Evolutionary conservation across 30 jellyfish, hydroid and myxozoan genomes (phyloP).

Genomic region (Nemopilema nomurai): DNA sequence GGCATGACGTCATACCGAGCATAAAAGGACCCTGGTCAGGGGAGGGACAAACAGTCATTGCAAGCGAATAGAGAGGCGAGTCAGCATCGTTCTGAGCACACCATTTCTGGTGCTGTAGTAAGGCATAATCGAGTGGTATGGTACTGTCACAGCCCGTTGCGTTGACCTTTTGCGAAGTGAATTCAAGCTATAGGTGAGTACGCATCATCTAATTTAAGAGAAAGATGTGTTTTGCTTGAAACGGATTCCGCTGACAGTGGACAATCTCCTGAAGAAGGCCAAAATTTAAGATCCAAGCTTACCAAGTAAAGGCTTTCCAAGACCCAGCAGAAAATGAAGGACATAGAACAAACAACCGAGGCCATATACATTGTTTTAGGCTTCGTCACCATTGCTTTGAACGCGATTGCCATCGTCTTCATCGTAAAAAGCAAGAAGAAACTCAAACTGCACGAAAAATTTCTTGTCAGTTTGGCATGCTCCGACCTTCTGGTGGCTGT

Average conservation of each 20-base stretch:
- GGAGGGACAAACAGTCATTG: too few species aligned
- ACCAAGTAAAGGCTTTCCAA: neutral
- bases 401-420: constrained; percentile 1
- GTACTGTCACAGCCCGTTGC: too few species aligned
- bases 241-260: neutral
- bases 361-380: neutral
- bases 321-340: neutral
- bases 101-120: too few species aligned
- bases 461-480: constrained; percentile 27
- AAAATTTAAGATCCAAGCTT: neutral
- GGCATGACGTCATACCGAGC: too few species aligned
- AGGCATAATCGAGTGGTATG: too few species aligned
- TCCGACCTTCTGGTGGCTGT: constrained; percentile 12
- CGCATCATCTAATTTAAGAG: too few species aligned
- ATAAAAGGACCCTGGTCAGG: too few species aligned
- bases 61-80: too few species aligned
- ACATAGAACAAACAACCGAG: neutral
- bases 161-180: too few species aligned
- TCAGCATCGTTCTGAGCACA: too few species aligned
- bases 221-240: too few species aligned
- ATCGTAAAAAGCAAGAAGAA: neutral
- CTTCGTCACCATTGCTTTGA: neutral
- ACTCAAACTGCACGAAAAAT: neutral
- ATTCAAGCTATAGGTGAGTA: too few species aligned
- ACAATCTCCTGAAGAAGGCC: neutral